Evolutionary conservation across 2,797 vertebrate genomes (phyloP).

Genomic region (Melopsittacus undulatus): DNA sequence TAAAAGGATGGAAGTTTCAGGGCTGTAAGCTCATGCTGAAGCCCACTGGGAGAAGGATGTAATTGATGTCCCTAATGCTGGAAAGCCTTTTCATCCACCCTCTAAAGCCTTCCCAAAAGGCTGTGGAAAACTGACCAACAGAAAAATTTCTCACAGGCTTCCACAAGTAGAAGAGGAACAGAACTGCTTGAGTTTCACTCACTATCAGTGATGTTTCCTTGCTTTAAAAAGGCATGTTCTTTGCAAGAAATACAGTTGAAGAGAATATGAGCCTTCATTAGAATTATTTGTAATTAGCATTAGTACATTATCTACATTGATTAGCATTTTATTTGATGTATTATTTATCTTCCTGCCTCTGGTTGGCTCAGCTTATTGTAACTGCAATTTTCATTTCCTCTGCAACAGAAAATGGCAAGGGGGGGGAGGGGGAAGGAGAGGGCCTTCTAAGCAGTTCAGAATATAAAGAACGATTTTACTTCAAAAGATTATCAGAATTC

Average conservation of each 20-base stretch:
- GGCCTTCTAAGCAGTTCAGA: neutral
- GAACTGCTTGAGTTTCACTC: neutral
- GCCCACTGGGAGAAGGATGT: neutral
- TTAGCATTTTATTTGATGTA: conserved; percentile 31
- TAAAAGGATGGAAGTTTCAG: neutral
- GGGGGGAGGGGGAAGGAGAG: neutral
- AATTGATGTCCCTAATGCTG: neutral
- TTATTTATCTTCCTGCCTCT: conserved; percentile 35
- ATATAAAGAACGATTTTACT: conserved; percentile 11
- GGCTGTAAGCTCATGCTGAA: neutral
- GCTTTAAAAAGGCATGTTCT: neutral
- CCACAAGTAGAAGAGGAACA: neutral
- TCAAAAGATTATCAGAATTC: conserved; percentile 1
- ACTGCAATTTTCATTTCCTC: conserved; percentile 25
- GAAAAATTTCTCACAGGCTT: neutral
- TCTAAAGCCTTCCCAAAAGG: neutral
- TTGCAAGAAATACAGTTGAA: neutral
- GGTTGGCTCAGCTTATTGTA: conserved; percentile 12
- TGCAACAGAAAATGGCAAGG: neutral
- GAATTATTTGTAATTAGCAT: conserved; percentile 42
- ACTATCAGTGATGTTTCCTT: neutral
- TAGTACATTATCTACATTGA: neutral
- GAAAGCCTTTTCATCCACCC: neutral
- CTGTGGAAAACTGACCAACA: neutral
- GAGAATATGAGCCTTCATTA: neutral